Base-by-base conservation (phyloP, 2,888 invertebrate species). In the Zygothrica quintamaculata region DNA sequence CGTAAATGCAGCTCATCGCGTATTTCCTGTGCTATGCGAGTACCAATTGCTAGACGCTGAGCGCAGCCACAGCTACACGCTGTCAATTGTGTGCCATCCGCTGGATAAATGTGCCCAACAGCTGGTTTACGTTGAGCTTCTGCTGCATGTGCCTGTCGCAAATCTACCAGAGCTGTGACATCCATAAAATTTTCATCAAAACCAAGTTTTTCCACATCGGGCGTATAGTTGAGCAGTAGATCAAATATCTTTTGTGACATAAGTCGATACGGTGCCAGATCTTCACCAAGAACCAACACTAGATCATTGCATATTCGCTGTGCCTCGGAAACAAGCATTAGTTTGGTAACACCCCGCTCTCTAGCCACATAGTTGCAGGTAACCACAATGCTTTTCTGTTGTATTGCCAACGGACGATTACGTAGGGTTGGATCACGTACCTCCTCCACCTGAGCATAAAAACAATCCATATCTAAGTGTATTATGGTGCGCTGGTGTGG, bases 381-480 rank as follows among this genome's bases (percentile, higher is more conserved):
- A 39, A 97, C 96, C 6, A 97, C 94, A 59, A 95, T 92, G 90
- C 94, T 95, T 89, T 97, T 96, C 91, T 97, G 97, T 89, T 96
- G 95, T 31, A 97, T 93, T 50, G 96, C 97, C 68, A 96, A 90
- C 22, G 96, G 96, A 77, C 93, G 93, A 51, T 92, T 91, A 66
- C 93, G 92, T 51, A 95, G 90, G 77, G 93, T 92, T 1, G 96
- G 95, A 89, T 95, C 93, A 74, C 93, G 93, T 57, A 95, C 89
- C 93, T 95, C 95, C 91, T 96, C 96, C 72, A 96, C 96, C 93
- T 96, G 96, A 62, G 96, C 96, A 91, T 96, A 96, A 91, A 95
- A 96, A 90, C 95, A 96, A 90, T 96, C 96, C 88, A 96, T 92
- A 89, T 96, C 96, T 80, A 96, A 92, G 89, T 96, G 96, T 85